These are phyloP conservation scores for fruit fly (Drosophila melanogaster) DNA, from an alignment of 1,140 invertebrate genomes.

Conservation along the genomic window DNA sequence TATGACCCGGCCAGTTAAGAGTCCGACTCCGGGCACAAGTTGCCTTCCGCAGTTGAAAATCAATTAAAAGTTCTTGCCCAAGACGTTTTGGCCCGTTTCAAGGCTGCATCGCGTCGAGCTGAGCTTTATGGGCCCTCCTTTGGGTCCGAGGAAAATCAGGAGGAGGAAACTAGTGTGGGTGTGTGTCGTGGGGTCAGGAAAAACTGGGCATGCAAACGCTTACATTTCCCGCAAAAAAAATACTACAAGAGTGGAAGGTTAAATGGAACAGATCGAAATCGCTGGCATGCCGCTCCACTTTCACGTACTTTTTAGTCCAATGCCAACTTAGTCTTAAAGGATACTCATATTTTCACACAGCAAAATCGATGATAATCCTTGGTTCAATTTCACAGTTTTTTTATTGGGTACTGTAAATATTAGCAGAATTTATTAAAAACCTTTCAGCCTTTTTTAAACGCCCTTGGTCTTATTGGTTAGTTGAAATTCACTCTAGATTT, in stretches of 20 bases:
- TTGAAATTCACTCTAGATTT: neutral
- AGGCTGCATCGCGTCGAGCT: slow-evolving; percentile 28
- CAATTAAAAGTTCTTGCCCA: slow-evolving; percentile 80
- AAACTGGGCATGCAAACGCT: slow-evolving; percentile 38
- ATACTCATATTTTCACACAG: slow-evolving; percentile 37
- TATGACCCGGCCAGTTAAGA: slow-evolving; percentile 73
- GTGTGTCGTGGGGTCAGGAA: neutral
- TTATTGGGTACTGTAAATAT: slow-evolving; percentile 8
- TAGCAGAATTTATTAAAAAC: slow-evolving; percentile 19
- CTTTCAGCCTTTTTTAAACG: neutral
- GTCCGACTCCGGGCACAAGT: slow-evolving; percentile 48
- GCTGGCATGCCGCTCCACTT: slow-evolving; percentile 35
- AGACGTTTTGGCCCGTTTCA: slow-evolving; percentile 50
- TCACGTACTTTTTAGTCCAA: slow-evolving; percentile 43
- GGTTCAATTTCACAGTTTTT: slow-evolving; percentile 19
- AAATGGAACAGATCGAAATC: slow-evolving; percentile 37
- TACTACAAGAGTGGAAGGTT: slow-evolving; percentile 12
- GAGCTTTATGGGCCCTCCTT: slow-evolving; percentile 31
- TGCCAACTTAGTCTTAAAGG: slow-evolving; percentile 36
- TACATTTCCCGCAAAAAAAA: slow-evolving; percentile 33
- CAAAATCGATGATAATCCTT: slow-evolving; percentile 45
- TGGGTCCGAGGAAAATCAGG: slow-evolving; percentile 1
- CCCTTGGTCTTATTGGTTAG: neutral
- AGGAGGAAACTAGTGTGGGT: neutral
- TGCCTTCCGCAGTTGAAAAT: slow-evolving; percentile 65